A percentile compares a stretch with the other conserved stretches of the same genome.
Evolutionary conservation across 2,888 invertebrate genomes (phyloP).

Genomic region (Drosophila demipolita): DNA sequence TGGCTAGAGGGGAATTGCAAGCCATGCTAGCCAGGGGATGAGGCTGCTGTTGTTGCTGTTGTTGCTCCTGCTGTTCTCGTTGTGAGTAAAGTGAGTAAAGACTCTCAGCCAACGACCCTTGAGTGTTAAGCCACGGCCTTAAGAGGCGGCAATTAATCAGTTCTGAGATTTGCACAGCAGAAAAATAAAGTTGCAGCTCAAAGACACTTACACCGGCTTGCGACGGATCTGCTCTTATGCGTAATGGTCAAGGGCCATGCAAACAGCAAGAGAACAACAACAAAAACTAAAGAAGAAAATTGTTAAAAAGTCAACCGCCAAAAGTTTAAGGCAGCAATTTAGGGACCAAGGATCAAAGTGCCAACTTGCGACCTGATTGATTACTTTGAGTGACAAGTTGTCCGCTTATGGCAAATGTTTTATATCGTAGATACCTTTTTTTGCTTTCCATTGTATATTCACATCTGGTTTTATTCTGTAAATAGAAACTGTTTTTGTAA

Average conservation of each 20-base stretch:
- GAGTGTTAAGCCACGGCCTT: conserved; percentile 65
- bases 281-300: conserved; percentile 3
- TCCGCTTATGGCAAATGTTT: conserved; percentile 16
- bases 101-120: conserved; percentile 51
- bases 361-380: conserved; percentile 27
- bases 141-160: conserved; percentile 73
- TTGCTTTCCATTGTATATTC: not conserved
- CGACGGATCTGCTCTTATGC: conserved; percentile 31
- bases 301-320: conserved; percentile 27
- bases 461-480: not conserved
- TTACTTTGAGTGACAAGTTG: conserved; percentile 29
- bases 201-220: conserved; percentile 36
- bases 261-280: not conserved
- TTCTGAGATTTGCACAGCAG: conserved; percentile 37
- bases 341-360: conserved; percentile 20
- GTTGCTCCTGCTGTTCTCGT: conserved; percentile 2
- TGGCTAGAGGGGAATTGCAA: conserved; percentile 30
- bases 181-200: conserved; percentile 49
- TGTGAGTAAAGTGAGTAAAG: conserved; percentile 39
- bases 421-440: not conserved
- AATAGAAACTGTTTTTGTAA: not conserved
- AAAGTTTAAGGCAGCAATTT: conserved; percentile 9
- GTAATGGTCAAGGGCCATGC: conserved; percentile 17
- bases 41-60: conserved; percentile 17
- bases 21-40: conserved; percentile 13